phyloP scores from a whole-genome alignment of 2,113 vertebrate species.

The Nerophis lumbriciformis region DNA sequence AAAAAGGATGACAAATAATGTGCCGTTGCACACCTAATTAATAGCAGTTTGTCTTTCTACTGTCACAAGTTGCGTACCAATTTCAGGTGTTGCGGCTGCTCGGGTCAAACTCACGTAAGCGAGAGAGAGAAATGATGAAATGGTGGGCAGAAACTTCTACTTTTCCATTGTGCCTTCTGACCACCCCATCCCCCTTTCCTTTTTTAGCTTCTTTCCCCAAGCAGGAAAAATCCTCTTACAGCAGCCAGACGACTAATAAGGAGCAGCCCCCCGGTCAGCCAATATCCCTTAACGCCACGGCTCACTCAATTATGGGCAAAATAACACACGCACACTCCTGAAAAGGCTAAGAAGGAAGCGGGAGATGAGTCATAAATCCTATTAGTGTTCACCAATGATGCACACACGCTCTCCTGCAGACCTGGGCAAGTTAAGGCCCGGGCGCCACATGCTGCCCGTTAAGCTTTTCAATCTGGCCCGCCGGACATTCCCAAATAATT shows the following conservation, averaged over 20 bases:
- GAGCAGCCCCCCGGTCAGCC: constrained; percentile 49
- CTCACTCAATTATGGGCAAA: constrained; percentile 59
- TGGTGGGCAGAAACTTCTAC: constrained; percentile 13
- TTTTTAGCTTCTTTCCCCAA: constrained; percentile 35
- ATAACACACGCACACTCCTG: constrained; percentile 48
- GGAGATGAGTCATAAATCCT: background rate
- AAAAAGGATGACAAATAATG: too few relatives aligned
- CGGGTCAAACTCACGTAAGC: background rate
- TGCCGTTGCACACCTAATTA: too few relatives aligned
- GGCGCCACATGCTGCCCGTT: too few relatives aligned
- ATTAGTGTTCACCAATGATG: constrained; percentile 14
- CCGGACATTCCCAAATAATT: too few relatives aligned
- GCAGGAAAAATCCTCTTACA: constrained; percentile 63
- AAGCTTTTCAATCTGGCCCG: too few relatives aligned
- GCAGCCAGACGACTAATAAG: constrained; percentile 67
- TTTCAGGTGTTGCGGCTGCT: too few relatives aligned
- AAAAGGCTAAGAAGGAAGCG: constrained; percentile 44
- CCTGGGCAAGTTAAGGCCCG: too few relatives aligned
- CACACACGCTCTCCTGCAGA: background rate
- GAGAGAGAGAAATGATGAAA: constrained; percentile 29
- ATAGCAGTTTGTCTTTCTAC: too few relatives aligned
- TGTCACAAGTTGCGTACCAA: too few relatives aligned
- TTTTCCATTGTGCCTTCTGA: constrained; percentile 32
- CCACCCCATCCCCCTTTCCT: constrained; percentile 9
- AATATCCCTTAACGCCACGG: constrained; percentile 62